Evolutionary conservation across 2,113 vertebrate genomes (phyloP), one percentile per base, ranked within the genome.

Genomic region (Nibea coibor): DNA sequence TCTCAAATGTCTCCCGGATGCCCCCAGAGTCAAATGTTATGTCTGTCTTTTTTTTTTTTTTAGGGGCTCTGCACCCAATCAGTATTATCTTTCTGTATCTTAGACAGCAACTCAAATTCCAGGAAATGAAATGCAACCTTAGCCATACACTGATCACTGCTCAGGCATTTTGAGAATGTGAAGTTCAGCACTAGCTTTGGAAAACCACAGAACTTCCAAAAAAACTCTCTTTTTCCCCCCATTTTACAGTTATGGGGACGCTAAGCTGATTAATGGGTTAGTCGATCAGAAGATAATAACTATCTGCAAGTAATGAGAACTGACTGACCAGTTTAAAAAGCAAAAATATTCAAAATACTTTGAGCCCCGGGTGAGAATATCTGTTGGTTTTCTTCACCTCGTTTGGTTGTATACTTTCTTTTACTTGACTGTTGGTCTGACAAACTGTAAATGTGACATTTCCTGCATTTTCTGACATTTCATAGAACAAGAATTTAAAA

Each of bases 81-180:
- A 12, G 51, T 47, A 26, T 77, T 76, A 84, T 87, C 72, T 77
- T 82, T 79, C 48, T 17, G 19, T 71, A 78, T 75, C 67, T 58
- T 28, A 24, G 58, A 72, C 39, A 35, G 69, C 22, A 26, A 54
- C 66, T 78, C 4, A 61, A 72, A 87, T 78, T 70, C 59, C 56
- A 74, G 81, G 82, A 84, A 87, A 88, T 85, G 16, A 85, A 77
- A 79, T 75, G 81, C 24, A 84, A 88, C 59, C 51, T 16, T 63
- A 72, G 8, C 63, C 47, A 63, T 24, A 26, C 4, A 26, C 67
- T n/a, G 50, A 83, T 76, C 53, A 26, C 35, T 16, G 19, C 64
- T 50, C 58, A 75, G 47, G 70, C 50, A 77, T 78, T 53, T 50
- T 20, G 15, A 66, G 53, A 87, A 78, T 24, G 26, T 48, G 42